phyloP scores from a whole-genome alignment of 2,113 vertebrate genomes.

The Planiliza haematocheilus region DNA sequence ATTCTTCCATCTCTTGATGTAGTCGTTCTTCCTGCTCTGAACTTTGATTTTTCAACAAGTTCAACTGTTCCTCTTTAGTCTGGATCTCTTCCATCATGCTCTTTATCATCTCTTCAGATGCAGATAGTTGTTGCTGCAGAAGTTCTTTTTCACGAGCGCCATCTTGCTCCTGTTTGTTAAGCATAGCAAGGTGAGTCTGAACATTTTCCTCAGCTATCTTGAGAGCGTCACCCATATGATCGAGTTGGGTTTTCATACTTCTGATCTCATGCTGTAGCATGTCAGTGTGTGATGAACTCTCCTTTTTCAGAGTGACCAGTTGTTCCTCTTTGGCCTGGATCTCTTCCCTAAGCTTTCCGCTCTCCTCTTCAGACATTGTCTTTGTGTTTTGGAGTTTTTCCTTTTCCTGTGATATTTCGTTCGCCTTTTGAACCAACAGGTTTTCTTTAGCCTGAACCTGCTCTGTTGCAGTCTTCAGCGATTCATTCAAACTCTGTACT shows the following conservation, averaged over 20 bases:
- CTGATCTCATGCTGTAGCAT: slow-evolving; percentile 59
- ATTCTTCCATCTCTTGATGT: slow-evolving; percentile 68
- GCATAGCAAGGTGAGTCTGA: slow-evolving; percentile 3
- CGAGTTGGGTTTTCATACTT: slow-evolving; percentile 74
- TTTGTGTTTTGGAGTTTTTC: slow-evolving; percentile 7
- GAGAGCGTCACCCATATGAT: slow-evolving; percentile 46
- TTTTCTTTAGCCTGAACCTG: slow-evolving; percentile 64
- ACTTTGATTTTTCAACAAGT: not conserved
- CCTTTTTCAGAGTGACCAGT: slow-evolving; percentile 73
- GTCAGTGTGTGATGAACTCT: slow-evolving; percentile 34
- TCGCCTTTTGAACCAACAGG: slow-evolving; percentile 46
- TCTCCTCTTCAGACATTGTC: slow-evolving; percentile 44
- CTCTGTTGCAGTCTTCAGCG: slow-evolving; percentile 34
- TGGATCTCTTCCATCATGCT: slow-evolving; percentile 34
- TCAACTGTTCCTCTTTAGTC: slow-evolving; percentile 50
- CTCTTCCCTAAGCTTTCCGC: slow-evolving; percentile 67
- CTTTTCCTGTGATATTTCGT: slow-evolving; percentile 56
- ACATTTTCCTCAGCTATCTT: slow-evolving; percentile 48
- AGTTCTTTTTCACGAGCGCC: slow-evolving; percentile 58
- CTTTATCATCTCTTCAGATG: slow-evolving; percentile 34
- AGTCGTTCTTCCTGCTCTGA: not conserved
- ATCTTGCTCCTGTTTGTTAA: slow-evolving; percentile 55
- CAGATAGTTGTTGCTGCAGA: slow-evolving; percentile 55
- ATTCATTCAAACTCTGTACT: slow-evolving; percentile 37
- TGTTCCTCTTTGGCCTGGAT: slow-evolving; percentile 81